Evolutionary conservation across 92 coral and sea anemone species (phyloP).

Genomic region (Blastomussa wellsi): DNA sequence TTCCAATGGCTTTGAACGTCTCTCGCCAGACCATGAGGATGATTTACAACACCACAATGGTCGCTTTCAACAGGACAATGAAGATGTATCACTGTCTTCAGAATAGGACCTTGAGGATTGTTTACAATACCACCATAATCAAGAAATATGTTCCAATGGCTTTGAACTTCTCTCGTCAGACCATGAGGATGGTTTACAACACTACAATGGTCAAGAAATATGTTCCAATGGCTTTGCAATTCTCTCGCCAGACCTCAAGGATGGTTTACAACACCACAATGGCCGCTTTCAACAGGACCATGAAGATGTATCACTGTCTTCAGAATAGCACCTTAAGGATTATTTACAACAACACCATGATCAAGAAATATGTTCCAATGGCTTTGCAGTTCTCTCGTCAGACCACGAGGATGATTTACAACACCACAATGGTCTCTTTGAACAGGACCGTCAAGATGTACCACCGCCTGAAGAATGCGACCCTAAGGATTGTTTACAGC

Average conservation of each 20-base stretch:
- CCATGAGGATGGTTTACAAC: conserved; percentile 47
- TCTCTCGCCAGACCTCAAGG: conserved; percentile 52
- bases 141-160: conserved; percentile 35
- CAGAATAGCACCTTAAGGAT: conserved; percentile 42
- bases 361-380: conserved; percentile 50
- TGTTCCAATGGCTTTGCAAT: conserved; percentile 54
- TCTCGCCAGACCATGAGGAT: too few relatives aligned
- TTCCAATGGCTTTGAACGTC: conserved; percentile 56
- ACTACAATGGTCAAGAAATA: conserved; percentile 36
- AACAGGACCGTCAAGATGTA: too few relatives aligned
- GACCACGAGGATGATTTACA: conserved; percentile 45
- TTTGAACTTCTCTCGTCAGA: too few relatives aligned
- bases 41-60: too few relatives aligned
- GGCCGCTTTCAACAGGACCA: conserved; percentile 47
- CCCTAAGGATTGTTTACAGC: too few relatives aligned
- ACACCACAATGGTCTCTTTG: too few relatives aligned
- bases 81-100: too few relatives aligned
- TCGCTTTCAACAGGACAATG: too few relatives aligned
- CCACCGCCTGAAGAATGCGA: too few relatives aligned
- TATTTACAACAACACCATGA: conserved; percentile 35
- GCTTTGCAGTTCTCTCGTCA: conserved; percentile 39
- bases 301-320: conserved; percentile 33
- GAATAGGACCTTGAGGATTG: too few relatives aligned
- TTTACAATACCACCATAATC: too few relatives aligned
- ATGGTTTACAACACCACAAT: conserved; percentile 35